Evolutionary conservation across 1,140 invertebrate genomes (phyloP), one percentile per base, ranked within the genome.

Genomic region (Procambarus clarkii): DNA sequence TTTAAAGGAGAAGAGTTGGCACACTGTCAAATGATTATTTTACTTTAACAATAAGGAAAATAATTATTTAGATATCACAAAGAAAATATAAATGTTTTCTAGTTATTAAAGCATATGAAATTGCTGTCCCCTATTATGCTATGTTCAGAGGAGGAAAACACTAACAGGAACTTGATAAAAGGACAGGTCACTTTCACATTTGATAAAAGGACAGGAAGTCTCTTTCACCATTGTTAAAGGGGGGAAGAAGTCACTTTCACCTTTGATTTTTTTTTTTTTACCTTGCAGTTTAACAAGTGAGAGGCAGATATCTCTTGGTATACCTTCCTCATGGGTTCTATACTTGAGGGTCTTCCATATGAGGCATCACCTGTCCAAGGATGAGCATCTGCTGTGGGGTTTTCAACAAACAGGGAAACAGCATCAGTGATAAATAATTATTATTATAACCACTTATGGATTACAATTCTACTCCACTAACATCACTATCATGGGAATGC

Each of bases 401-500:
- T 74, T 74, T n/a, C 69, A 74, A 4, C 69, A 74, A 2, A 74
- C 8, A 74, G 69, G 69, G 69, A 74, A 74, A 74, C 24, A 74
- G 5, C 24, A 34, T 74, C n/a, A 74, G 69, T 34, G 69, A 74
- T 9, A 74, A 34, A 74, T 8, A 21, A 74, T 69, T 69, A 18
- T 69, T 18, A 69, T 69, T 21, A 74, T 74, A 74, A 74, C 69
- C 24, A 34, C n/a, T 74, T 74, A 74, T 1, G 8, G 5, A 74
- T 34, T 74, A 74, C 21, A 74, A 74, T 48, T 79, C 77, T 79
- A 54, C 45, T 79, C 45, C 45, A 48, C 89, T 91, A 91, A 78
- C 81, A 91, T 91, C 89, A 91, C 89, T 48, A 91, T 86, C 69
- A 69, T 85, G 78, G 89, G 89, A 91, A 91, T 91, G 89, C 89